These are phyloP conservation scores for Poicephalus gulielmi DNA, from an alignment of 2,113 vertebrate genomes.

Conservation along the genomic window DNA sequence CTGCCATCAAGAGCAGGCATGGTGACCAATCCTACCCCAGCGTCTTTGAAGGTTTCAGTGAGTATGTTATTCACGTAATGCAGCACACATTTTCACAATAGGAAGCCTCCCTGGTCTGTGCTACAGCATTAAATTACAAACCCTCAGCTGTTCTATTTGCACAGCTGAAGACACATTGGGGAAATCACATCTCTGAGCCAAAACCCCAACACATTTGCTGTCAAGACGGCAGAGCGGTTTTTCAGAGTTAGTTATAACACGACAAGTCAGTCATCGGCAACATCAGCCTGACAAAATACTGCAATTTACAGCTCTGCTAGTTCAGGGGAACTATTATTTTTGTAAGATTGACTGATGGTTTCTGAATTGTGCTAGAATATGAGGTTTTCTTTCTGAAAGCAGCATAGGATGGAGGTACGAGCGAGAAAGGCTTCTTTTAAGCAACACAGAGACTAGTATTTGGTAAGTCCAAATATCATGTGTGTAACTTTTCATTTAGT, in stretches of 20 bases:
- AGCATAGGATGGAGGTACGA: background rate
- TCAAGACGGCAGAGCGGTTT: constrained; percentile 1
- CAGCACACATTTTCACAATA: background rate
- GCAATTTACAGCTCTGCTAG: constrained; percentile 30
- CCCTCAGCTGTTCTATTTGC: background rate
- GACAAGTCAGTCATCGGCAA: constrained; percentile 1
- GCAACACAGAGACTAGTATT: background rate
- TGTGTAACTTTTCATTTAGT: background rate
- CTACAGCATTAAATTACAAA: background rate
- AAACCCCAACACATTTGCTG: background rate
- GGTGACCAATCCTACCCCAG: background rate
- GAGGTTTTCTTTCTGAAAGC: background rate
- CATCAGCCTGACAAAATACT: constrained; percentile 28
- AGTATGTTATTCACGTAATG: background rate
- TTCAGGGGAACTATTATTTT: constrained; percentile 23
- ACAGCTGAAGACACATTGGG: constrained; percentile 6
- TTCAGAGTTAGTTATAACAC: background rate
- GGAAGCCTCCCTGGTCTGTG: background rate
- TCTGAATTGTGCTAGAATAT: background rate
- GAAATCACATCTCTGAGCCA: constrained; percentile 23
- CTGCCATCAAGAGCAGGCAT: background rate
- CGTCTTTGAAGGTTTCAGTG: background rate
- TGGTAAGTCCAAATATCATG: background rate
- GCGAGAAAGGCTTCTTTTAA: background rate
- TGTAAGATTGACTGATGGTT: background rate